Base-by-base conservation (phyloP, 2,113 vertebrate genomes). In the Callipepla squamata region DNA sequence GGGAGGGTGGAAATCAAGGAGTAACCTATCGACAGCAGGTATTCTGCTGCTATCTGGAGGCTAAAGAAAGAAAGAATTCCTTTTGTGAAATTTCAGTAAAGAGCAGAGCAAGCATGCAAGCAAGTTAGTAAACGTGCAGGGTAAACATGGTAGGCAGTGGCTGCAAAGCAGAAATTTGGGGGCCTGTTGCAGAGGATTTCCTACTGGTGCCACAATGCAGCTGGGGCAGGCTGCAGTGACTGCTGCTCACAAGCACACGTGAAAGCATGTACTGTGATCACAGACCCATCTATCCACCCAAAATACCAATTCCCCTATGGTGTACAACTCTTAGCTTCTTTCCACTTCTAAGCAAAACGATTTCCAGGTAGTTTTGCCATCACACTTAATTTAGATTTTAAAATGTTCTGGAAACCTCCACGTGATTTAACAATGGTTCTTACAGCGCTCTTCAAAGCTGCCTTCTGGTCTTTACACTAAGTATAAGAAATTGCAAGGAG, bases 31-130 rank as follows among this genome's bases (percentile, higher is more conserved):
- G 4, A 62, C 81, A 96, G 95, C 89, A 94, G 80, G 85, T 75
- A 80, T 92, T 93, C 80, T 93, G 94, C 95, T 95, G 90, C 86
- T 93, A 51, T 51, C 92, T 95, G 92, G 84, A 95, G 92, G 82
- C 80, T 68, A 65, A 61, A n/a, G 75, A 80, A 58, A 92, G 82
- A 47, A 68, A 63, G 45, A 47, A 9, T 80, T 74, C 50, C 45
- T 40, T 45, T 32, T 21, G 19, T 38, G 62, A 50, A 30, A 67
- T 47, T 47, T n/a, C 48, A 74, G 62, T 9, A 61, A 45, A 23
- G n/a, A 94, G 42, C n/a, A 36, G 38, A 40, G 45, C 63, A 23
- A 0, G 3, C n/a, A 18, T 1, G 0, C 13, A n/a, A 79, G 58
- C 36, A 32, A 30, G 38, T 34, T 22, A 28, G 30, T 4, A 40